Percentiles rank a stretch among this genome's conserved stretches.
phyloP scores from a whole-genome alignment of 2,888 invertebrate species.

The Zaprionus lineosus region DNA sequence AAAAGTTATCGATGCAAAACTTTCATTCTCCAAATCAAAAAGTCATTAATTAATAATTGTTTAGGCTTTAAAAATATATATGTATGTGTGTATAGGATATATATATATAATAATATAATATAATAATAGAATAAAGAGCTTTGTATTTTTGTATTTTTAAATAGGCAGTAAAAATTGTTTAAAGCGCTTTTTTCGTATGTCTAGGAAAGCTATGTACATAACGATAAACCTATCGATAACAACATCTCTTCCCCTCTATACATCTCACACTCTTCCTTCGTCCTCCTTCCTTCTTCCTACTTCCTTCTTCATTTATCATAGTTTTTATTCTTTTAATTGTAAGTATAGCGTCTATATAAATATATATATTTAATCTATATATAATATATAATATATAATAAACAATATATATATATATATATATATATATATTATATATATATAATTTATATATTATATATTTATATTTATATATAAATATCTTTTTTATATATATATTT shows the following conservation, averaged over 20 bases:
- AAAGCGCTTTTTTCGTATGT: constrained; percentile 37
- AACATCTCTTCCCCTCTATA: no score
- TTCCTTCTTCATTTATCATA: no score
- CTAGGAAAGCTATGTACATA: constrained; percentile 23
- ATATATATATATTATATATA: constrained; percentile 3
- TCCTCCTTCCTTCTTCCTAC: no score
- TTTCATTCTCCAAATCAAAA: no score
- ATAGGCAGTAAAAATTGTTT: constrained; percentile 43
- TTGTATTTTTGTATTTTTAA: constrained; percentile 11
- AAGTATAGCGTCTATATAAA: not conserved
- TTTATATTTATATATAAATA: constrained; percentile 11
- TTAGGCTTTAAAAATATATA: constrained; percentile 3
- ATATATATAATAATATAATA: constrained; percentile 3
- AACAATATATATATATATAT: constrained; percentile 5
- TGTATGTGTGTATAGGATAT: constrained; percentile 12
- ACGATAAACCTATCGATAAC: constrained; percentile 5
- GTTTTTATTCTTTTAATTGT: no score
- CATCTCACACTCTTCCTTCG: no score
- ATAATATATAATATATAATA: no score
- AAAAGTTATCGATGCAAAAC: not conserved
- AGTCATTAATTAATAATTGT: no score
- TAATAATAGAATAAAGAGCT: constrained; percentile 3
- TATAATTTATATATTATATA: constrained; percentile 1
- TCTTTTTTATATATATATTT: not conserved
- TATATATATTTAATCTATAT: no score